These are phyloP conservation scores for Stenodera caucasica DNA, from an alignment of 2,888 invertebrate genomes.

Conservation along the genomic window DNA sequence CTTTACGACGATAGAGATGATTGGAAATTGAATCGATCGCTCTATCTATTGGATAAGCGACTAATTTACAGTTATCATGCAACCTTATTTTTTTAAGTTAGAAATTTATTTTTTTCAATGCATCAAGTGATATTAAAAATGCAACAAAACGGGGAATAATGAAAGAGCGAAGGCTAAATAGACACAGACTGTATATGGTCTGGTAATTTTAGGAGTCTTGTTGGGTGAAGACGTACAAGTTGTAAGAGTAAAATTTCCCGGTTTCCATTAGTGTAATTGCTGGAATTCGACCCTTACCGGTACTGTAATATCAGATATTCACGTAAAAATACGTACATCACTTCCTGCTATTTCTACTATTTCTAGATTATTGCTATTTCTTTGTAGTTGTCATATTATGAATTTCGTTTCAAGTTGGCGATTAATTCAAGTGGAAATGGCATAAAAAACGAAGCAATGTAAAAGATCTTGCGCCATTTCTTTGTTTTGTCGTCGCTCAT, in stretches of 20 bases:
- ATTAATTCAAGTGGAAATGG: background rate
- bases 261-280: conserved; percentile 26
- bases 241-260: conserved; percentile 5
- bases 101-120: too few species aligned
- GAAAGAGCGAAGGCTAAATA: background rate
- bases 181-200: background rate
- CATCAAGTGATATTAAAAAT: conserved; percentile 4
- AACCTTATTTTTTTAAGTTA: too few species aligned
- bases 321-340: too few species aligned
- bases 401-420: background rate
- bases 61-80: too few species aligned
- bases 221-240: background rate
- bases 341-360: too few species aligned
- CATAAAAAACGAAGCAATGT: background rate
- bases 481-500: background rate
- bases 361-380: conserved; percentile 8
- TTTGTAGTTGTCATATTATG: background rate
- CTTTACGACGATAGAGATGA: too few species aligned
- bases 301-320: conserved; percentile 5
- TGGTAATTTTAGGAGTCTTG: conserved; percentile 9
- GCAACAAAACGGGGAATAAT: background rate
- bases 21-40: too few species aligned
- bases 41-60: too few species aligned
- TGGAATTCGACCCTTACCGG: conserved; percentile 15
- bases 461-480: background rate